Base-by-base conservation (phyloP, 2,113 vertebrate species). In the Zingel zingel region DNA sequence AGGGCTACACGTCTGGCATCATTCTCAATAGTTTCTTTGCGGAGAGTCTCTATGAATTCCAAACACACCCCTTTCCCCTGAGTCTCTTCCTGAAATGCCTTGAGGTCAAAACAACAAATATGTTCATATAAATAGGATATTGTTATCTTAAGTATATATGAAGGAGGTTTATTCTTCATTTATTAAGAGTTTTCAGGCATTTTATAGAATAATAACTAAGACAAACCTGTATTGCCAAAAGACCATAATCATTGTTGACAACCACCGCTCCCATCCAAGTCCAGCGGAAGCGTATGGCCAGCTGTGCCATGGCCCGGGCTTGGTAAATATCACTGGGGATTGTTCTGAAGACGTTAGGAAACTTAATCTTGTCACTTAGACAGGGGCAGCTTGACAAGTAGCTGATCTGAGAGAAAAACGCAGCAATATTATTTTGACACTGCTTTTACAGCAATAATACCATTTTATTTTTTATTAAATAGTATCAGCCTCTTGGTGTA, bases 271-370 rank as follows among this genome's bases (percentile, higher is more conserved):
- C 95, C 9, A 94, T 81, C 94, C 94, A 95, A 6, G 90, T 93
- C 95, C 95, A 96, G 50, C 87, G 79, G n/a, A 94, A 95, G 47
- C 58, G 90, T 43, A 84, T 86, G 11, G 92, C 93, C 64, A 96
- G 63, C 18, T 56, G 86, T 3, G 94, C 94, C 82, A 96, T 87
- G 33, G 90, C 92, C 48, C 88, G 68, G 3, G 94, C 93, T 88
- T 95, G 95, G 72, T 92, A 95, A 48, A 87, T 79, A 74, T 95
- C 94, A 79, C 95, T 95, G 53, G 95, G 94, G 68, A 95, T 92
- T 36, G 94, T 96, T 69, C 95, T 90, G 88, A 96, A 95, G 79
- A 96, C 93, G 70, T 94, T 94, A 1, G 94, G 94, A 80, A 83
- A 94, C 68, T 90, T 85, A 5, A 0, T 36, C 36, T 85, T 90